phyloP scores from a whole-genome alignment of 2,888 invertebrate genomes.

The Drosophila leonis region DNA sequence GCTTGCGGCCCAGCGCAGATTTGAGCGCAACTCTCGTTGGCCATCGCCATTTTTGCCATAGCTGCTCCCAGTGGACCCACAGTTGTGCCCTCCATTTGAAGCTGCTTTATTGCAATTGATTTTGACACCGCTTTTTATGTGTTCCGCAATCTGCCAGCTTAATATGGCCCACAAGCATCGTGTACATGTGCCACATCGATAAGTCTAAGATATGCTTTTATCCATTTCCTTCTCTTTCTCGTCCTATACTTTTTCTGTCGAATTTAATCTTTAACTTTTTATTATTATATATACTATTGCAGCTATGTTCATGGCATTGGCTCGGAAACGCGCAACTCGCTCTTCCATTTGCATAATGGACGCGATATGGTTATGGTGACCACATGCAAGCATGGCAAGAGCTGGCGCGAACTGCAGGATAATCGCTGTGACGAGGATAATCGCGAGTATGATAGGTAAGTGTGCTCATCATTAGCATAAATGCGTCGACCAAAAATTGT shows the following conservation, averaged over 20 bases:
- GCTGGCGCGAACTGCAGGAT: constrained; percentile 98
- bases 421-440: constrained; percentile 98
- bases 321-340: constrained; percentile 97
- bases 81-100: constrained; percentile 25
- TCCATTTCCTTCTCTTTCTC: not conserved
- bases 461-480: constrained; percentile 34
- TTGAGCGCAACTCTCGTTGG: constrained; percentile 40
- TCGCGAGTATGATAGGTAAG: constrained; percentile 97
- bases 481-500: constrained; percentile 46
- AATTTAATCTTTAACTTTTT: constrained; percentile 17
- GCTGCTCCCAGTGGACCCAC: constrained; percentile 45
- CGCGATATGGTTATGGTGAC: constrained; percentile 97
- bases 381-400: constrained; percentile 99
- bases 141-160: constrained; percentile 63
- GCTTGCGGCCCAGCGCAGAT: constrained; percentile 68
- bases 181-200: constrained; percentile 33
- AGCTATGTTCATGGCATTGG: constrained; percentile 98
- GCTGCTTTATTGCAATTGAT: constrained; percentile 83
- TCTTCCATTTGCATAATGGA: constrained; percentile 99
- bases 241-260: too few species aligned
- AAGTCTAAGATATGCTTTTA: constrained; percentile 23
- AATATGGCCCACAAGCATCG: constrained; percentile 60
- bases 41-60: constrained; percentile 33
- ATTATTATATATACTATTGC: constrained; percentile 48
- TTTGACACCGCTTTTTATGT: constrained; percentile 78